These are phyloP conservation scores for Pelobates fuscus DNA, from an alignment of 2,113 vertebrate genomes.

Conservation along the genomic window DNA sequence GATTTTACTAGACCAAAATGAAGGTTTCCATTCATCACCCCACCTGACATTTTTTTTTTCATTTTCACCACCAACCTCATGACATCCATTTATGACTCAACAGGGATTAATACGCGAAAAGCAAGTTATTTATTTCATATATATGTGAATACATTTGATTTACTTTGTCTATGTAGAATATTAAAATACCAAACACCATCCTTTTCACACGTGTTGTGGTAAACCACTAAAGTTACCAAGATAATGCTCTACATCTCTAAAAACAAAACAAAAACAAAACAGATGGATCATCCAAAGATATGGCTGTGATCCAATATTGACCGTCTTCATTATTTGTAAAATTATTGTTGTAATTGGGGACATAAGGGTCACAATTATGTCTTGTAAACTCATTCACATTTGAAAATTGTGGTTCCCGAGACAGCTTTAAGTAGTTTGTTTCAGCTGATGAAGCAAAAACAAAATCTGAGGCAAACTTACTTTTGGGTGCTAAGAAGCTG, in stretches of 20 bases:
- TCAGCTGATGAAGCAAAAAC: too few species aligned
- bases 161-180: neutral
- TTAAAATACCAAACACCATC: neutral
- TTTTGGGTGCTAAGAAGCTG: too few species aligned
- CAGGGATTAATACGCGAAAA: neutral
- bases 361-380: too few species aligned
- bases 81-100: conserved; percentile 1
- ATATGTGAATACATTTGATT: conserved; percentile 10
- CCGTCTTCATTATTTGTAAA: too few species aligned
- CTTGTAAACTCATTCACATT: too few species aligned
- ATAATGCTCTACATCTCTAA: neutral
- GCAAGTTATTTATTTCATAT: conserved; percentile 25
- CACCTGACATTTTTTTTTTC: conserved; percentile 1
- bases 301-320: neutral
- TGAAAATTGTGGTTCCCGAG: too few species aligned
- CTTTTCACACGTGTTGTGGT: neutral
- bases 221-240: neutral
- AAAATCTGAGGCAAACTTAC: too few species aligned
- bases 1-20: conserved; percentile 17
- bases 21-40: conserved; percentile 17
- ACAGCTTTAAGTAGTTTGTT: too few species aligned
- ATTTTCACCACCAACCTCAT: conserved; percentile 2
- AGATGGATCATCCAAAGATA: neutral
- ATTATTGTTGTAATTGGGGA: too few species aligned
- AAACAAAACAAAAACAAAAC: neutral